Evolutionary conservation across 2,113 vertebrate genomes (phyloP).

Genomic region (Engystomops pustulosus): DNA sequence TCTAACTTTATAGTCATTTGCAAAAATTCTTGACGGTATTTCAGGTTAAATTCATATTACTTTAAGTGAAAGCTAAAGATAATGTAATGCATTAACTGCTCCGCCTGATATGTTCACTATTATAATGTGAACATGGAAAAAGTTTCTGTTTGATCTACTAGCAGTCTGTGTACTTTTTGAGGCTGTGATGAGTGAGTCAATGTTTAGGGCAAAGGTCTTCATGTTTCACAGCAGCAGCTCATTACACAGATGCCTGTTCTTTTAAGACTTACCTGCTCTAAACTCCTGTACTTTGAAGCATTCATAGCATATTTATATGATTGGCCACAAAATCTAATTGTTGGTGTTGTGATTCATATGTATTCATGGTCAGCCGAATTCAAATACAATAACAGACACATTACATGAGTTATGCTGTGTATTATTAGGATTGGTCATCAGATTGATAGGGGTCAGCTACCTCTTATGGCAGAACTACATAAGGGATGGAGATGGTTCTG

Average conservation of each 20-base stretch:
- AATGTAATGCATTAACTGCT: neutral
- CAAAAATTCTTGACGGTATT: neutral
- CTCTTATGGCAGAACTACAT: no score
- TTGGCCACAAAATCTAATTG: neutral
- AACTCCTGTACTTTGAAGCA: neutral
- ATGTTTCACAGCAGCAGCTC: constrained; percentile 17
- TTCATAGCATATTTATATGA: neutral
- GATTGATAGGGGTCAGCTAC: no score
- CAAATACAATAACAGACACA: neutral
- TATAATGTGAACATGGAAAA: constrained; percentile 32
- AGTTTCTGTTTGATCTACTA: constrained; percentile 31
- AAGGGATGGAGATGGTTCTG: no score
- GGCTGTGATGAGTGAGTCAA: constrained; percentile 46
- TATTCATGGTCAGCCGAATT: no score
- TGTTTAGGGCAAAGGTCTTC: constrained; percentile 52
- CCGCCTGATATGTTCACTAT: neutral
- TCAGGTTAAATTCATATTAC: neutral
- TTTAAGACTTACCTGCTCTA: constrained; percentile 33
- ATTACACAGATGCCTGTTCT: neutral
- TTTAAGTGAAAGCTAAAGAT: neutral
- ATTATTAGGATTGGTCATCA: no score
- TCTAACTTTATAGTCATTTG: no score
- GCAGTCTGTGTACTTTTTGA: constrained; percentile 35
- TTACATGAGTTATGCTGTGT: no score
- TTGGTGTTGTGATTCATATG: no score